Percentiles rank a stretch among this genome's conserved stretches.
Conservation (phyloP, 1,140 invertebrate genomes). For the Cotesia typhae region DNA sequence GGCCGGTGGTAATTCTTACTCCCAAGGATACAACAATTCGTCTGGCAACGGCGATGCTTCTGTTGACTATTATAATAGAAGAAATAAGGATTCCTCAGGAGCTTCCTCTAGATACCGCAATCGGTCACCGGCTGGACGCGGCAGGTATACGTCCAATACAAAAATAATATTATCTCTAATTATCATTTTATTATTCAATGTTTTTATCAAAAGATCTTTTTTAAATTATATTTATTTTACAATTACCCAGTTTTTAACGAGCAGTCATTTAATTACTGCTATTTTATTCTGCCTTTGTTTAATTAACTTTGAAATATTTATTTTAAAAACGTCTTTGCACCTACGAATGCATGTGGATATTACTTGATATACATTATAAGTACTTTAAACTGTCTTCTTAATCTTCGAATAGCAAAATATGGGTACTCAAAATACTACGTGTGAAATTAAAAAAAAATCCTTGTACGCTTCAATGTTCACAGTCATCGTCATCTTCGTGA, state of each 20-base stretch:
- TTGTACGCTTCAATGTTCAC: conserved; percentile 63
- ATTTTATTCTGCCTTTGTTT: no score
- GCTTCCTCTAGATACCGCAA: conserved; percentile 61
- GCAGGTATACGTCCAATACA: conserved; percentile 61
- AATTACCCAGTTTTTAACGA: not conserved
- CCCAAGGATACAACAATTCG: conserved; percentile 51
- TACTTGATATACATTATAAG: not conserved
- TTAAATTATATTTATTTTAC: not conserved
- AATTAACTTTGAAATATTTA: no score
- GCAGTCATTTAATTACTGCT: conserved; percentile 1
- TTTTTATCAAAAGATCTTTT: conserved; percentile 12
- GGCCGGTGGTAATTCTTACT: conserved; percentile 53
- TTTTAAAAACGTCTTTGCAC: no score
- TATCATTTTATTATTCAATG: no score
- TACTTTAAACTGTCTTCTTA: conserved; percentile 1
- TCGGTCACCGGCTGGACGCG: conserved; percentile 67
- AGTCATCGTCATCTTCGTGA: conserved; percentile 64
- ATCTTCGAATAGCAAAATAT: conserved; percentile 8
- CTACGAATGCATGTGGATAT: no score
- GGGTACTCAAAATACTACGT: conserved; percentile 38
- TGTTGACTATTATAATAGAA: conserved; percentile 59
- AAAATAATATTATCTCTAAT: conserved; percentile 32
- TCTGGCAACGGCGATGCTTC: conserved; percentile 52
- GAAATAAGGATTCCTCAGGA: conserved; percentile 57
- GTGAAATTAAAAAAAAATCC: conserved; percentile 51